Percentiles rank a stretch among this genome's conserved stretches.
These are phyloP conservation scores for Scelioninae gen. 2 DNA, from an alignment of 2,888 invertebrate genomes.

Conservation along the genomic window DNA sequence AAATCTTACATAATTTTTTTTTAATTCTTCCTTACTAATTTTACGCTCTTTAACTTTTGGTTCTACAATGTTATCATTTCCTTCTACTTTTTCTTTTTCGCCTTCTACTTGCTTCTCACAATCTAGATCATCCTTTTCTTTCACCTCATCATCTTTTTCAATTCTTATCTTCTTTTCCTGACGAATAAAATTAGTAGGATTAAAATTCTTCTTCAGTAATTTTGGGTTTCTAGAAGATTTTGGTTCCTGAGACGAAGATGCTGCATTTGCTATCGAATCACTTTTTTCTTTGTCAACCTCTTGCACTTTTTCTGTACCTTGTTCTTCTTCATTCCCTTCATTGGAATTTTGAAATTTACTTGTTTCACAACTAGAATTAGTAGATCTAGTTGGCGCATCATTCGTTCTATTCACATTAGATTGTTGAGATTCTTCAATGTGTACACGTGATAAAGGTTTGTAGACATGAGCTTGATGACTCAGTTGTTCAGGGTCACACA, in stretches of 20 bases:
- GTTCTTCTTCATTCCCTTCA: background rate
- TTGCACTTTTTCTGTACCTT: slow-evolving; percentile 14
- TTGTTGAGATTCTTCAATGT: slow-evolving; percentile 31
- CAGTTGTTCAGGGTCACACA: slow-evolving; percentile 81
- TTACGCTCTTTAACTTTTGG: slow-evolving; percentile 33
- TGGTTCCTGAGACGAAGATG: background rate
- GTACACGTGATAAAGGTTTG: slow-evolving; percentile 68
- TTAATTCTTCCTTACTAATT: slow-evolving; percentile 11
- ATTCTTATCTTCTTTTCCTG: slow-evolving; percentile 42
- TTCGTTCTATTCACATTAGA: too few relatives aligned
- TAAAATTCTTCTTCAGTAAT: slow-evolving; percentile 7
- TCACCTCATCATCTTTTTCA: slow-evolving; percentile 27
- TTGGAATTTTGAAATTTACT: background rate
- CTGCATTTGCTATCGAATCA: background rate
- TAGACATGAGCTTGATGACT: slow-evolving; percentile 85
- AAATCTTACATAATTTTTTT: too few relatives aligned
- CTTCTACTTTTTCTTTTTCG: background rate
- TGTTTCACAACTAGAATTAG: too few relatives aligned
- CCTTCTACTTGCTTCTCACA: slow-evolving; percentile 5
- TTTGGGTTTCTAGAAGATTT: slow-evolving; percentile 7
- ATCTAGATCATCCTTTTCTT: slow-evolving; percentile 33
- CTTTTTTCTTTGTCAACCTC: slow-evolving; percentile 24
- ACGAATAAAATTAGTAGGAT: slow-evolving; percentile 45
- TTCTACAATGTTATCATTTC: background rate
- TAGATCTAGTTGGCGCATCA: too few relatives aligned